These are phyloP conservation scores for Grapholita molesta DNA, from an alignment of 1,140 invertebrate species.

Conservation along the genomic window DNA sequence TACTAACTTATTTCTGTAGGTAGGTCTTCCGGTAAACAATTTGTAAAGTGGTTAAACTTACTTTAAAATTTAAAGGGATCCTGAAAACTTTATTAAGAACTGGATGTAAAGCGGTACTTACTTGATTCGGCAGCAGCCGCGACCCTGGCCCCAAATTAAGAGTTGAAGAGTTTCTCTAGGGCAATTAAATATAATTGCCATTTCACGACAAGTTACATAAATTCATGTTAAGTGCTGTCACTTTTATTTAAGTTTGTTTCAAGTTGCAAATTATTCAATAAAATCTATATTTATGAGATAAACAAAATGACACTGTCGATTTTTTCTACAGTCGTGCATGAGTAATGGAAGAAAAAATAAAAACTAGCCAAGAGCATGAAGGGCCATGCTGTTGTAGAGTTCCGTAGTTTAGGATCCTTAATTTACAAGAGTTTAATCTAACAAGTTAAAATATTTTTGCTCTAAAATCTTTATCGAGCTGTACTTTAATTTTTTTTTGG, in stretches of 20 bases:
- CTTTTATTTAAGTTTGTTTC: not conserved
- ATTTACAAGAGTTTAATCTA: too few species aligned
- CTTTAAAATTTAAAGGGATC: not conserved
- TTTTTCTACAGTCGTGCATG: too few species aligned
- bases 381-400: too few species aligned
- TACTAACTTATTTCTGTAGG: not conserved
- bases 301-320: too few species aligned
- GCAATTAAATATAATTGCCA: slow-evolving; percentile 1
- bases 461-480: too few species aligned
- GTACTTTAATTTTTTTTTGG: too few species aligned
- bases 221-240: not conserved
- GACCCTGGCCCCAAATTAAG: not conserved
- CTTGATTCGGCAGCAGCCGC: not conserved
- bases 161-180: not conserved
- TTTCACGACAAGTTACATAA: not conserved
- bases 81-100: not conserved
- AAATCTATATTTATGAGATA: too few species aligned
- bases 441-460: too few species aligned
- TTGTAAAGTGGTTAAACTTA: not conserved
- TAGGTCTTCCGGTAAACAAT: not conserved
- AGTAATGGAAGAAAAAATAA: too few species aligned
- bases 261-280: not conserved
- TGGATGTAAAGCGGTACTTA: not conserved
- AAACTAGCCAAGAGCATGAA: too few species aligned
- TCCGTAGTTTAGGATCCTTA: too few species aligned